A percentile compares a stretch with the other conserved stretches of the same genome.
Conservation (phyloP, 2,113 vertebrate species). For the Corythoichthys intestinalis region DNA sequence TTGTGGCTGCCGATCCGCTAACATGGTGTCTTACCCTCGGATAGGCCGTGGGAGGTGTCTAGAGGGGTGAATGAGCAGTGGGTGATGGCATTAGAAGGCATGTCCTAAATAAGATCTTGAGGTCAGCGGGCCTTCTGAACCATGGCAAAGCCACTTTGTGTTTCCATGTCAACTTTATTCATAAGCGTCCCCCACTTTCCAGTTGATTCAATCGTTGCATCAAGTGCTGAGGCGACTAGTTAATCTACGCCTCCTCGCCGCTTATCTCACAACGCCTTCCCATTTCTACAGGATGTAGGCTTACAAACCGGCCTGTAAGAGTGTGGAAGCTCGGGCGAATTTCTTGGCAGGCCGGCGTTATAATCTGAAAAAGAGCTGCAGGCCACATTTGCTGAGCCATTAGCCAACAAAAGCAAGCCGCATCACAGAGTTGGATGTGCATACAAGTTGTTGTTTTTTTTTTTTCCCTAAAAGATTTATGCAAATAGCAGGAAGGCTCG, state of each 20-base stretch:
- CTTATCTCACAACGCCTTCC: conserved; percentile 27
- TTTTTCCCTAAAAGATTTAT: conserved; percentile 58
- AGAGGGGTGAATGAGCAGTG: conserved; percentile 30
- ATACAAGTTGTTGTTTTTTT: conserved; percentile 50
- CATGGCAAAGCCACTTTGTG: conserved; percentile 67
- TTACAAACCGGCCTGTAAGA: conserved; percentile 23
- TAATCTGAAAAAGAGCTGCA: conserved; percentile 52
- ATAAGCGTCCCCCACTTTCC: conserved; percentile 54
- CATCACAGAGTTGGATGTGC: conserved; percentile 61
- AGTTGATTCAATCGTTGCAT: conserved; percentile 54
- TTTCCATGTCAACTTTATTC: conserved; percentile 64
- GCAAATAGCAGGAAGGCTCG: conserved; percentile 61
- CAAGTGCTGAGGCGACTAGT: conserved; percentile 26
- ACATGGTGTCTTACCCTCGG: conserved; percentile 54
- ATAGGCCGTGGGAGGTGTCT: conserved; percentile 40
- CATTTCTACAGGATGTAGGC: conserved; percentile 21
- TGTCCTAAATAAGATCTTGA: conserved; percentile 66
- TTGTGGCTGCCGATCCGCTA: conserved; percentile 52
- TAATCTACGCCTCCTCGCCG: conserved; percentile 31
- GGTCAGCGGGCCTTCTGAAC: conserved; percentile 63
- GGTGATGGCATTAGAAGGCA: conserved; percentile 43
- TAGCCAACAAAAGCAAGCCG: conserved; percentile 68
- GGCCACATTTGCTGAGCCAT: conserved; percentile 76
- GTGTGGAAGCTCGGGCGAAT: conserved; percentile 22
- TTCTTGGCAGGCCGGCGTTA: conserved; percentile 36